A percentile compares a stretch with the other conserved stretches of the same genome.
These are phyloP conservation scores for Sebastes melanostomus DNA, from an alignment of 2,797 vertebrate species.

Conservation along the genomic window DNA sequence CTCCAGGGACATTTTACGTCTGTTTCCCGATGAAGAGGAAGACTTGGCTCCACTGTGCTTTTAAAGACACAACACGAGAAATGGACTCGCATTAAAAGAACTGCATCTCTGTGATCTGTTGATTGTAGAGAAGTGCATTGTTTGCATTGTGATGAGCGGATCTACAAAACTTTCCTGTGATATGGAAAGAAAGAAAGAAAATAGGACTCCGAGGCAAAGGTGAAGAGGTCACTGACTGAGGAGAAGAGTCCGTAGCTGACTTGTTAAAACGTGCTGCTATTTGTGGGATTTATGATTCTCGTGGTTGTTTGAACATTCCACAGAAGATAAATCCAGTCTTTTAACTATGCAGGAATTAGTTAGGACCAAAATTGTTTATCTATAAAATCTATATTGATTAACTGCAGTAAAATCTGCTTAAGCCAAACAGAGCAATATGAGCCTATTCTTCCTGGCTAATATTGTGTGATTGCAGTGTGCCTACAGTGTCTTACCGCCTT, in stretches of 20 bases:
- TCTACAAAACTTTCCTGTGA: not conserved
- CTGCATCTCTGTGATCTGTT: not conserved
- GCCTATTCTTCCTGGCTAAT: not conserved
- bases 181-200: not conserved
- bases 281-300: constrained; percentile 21
- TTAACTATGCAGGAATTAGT: constrained; percentile 40
- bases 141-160: constrained; percentile 7
- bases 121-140: constrained; percentile 10
- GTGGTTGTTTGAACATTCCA: not conserved
- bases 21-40: constrained; percentile 74
- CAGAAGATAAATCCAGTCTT: not conserved
- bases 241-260: not conserved
- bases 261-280: constrained; percentile 46
- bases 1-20: constrained; percentile 75
- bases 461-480: constrained; percentile 30
- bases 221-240: not conserved
- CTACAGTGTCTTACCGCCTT: constrained; percentile 50
- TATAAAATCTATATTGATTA: not conserved
- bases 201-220: not conserved
- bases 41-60: constrained; percentile 75
- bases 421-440: constrained; percentile 11
- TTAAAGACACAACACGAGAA: constrained; percentile 31
- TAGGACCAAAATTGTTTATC: not conserved
- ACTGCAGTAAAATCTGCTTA: constrained; percentile 27
- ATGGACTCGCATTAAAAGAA: not conserved